These are phyloP conservation scores for Cottus gobio DNA, from an alignment of 2,113 vertebrate genomes.

Conservation along the genomic window DNA sequence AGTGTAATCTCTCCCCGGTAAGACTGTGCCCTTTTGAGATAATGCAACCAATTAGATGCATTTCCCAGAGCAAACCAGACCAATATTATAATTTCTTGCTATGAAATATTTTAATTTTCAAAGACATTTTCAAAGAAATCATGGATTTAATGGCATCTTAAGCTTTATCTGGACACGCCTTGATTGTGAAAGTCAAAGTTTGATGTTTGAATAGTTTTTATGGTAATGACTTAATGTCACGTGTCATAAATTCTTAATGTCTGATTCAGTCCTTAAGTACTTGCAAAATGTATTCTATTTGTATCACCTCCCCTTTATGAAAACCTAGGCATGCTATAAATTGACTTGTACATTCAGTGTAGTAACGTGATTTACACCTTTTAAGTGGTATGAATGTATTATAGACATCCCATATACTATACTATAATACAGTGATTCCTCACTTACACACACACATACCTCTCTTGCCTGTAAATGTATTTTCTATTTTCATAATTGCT, in stretches of 20 bases:
- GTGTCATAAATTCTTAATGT: not conserved
- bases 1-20: not conserved
- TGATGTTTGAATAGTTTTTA: not conserved
- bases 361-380: not conserved
- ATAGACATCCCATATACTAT: not conserved
- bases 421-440: not conserved
- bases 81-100: not conserved
- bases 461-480: not conserved
- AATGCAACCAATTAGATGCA: not conserved
- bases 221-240: not conserved
- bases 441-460: not conserved
- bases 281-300: not conserved
- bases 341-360: not conserved
- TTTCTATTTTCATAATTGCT: not conserved
- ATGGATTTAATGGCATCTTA: not conserved
- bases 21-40: conserved; percentile 2
- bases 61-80: not conserved
- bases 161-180: not conserved
- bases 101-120: not conserved
- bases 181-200: not conserved
- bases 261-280: not conserved
- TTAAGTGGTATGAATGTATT: not conserved
- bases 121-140: not conserved
- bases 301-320: not conserved
- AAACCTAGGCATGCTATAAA: not conserved